A percentile compares a stretch with the other conserved stretches of the same genome.
Evolutionary conservation across 2,888 invertebrate genomes (phyloP).

Genomic region (Stenotaenia linearis): DNA sequence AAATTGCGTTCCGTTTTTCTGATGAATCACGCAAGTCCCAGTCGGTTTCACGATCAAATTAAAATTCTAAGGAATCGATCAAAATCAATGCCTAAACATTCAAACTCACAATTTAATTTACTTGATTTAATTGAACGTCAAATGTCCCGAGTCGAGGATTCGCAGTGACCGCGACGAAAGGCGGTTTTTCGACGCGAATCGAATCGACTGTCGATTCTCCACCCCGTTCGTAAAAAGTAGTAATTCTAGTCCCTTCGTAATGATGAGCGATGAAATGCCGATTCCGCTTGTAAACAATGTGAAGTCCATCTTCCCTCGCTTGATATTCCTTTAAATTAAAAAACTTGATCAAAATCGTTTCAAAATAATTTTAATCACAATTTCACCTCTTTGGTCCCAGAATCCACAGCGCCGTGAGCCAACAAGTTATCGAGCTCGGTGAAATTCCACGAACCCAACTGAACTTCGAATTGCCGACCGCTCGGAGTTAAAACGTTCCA

Average conservation of each 20-base stretch:
- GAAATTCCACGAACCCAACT: not conserved
- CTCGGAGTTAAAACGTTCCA: not conserved
- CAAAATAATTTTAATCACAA: too few species aligned
- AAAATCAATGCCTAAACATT: not conserved
- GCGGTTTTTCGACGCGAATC: not conserved
- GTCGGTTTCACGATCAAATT: not conserved
- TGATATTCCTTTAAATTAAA: not conserved
- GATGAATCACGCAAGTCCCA: not conserved
- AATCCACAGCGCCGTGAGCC: not conserved
- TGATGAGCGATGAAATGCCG: not conserved
- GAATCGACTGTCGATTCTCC: not conserved
- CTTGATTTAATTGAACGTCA: not conserved
- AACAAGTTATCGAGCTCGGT: not conserved
- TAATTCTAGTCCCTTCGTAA: constrained; percentile 15
- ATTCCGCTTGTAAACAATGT: not conserved
- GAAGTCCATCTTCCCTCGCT: constrained; percentile 9
- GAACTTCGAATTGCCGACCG: not conserved
- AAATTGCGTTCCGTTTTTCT: not conserved
- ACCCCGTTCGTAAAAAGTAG: not conserved
- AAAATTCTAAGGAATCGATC: not conserved
- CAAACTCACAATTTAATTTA: not conserved
- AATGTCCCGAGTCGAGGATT: not conserved
- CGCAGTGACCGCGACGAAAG: not conserved
- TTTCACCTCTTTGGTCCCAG: not conserved
- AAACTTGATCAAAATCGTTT: too few species aligned